Evolutionary conservation across 2,888 invertebrate genomes (phyloP), one percentile per base, ranked within the genome.

Genomic region (Brachynemurus nebulosus): DNA sequence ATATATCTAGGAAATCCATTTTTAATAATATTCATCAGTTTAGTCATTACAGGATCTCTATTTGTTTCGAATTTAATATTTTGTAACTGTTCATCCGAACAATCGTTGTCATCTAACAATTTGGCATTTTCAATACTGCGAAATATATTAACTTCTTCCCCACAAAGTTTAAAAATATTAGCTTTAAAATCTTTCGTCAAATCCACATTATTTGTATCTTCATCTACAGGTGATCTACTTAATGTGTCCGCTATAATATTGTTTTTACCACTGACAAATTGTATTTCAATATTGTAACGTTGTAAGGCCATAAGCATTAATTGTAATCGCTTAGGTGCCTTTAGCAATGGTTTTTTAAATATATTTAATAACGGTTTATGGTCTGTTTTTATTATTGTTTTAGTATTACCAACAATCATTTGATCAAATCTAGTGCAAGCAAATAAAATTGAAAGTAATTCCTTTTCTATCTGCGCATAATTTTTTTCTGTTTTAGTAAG

Each of bases 351-450:
- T 40, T 41, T 47, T 18, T 45, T 45, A 8, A 47, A 41, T 9
- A 50, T 48, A 8, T 19, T 47, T 2, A 45, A 38, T 17, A 50
- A 18, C 9, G 51, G 52, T 36, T 48, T 46, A 34, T 53, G 54
- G 45, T 54, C 51, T 0, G 52, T 52, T 44, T 51, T 44, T 2
- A 53, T 25, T 14, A 27, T 44, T 4, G 52, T 39, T 21, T 49
- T 36, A 25, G 35, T 35, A 39, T 44, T 51, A 1, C 50, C 53
- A 23, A 45, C 47, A 34, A 51, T 49, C 16, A 47, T 50, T 21
- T 54, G 48, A 25, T 54, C 45, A 45, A 53, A 53, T 36, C 48
- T 45, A n/a, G 17, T 44, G 25, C 51, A 50, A 16, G 48, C 50
- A 45, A 47, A 52, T 2, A 52, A 17, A 11, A 51, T 46, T 2